Evolutionary conservation across 1,140 invertebrate genomes (phyloP).

Genomic region (Micrasema minimum): DNA sequence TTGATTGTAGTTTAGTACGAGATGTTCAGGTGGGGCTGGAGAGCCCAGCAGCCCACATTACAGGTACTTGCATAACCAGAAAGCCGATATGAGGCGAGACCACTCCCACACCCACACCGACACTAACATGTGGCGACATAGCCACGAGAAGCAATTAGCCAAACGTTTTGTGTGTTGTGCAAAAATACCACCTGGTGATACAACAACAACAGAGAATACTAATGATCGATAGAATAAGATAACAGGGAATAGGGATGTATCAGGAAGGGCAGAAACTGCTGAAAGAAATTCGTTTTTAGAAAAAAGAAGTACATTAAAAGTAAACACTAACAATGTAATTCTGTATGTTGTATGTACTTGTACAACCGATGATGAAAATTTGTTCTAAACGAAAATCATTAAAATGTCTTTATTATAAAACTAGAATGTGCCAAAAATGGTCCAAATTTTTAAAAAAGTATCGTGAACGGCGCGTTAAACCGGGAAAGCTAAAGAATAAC

Average conservation of each 20-base stretch:
- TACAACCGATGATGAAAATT: too few species aligned
- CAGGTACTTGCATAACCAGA: constrained; percentile 37
- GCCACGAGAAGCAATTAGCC: constrained; percentile 31
- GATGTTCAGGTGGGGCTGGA: constrained; percentile 11
- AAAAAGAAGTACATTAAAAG: too few species aligned
- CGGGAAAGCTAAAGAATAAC: too few species aligned
- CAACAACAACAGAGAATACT: background rate
- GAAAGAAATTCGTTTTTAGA: too few species aligned
- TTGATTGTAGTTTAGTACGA: background rate
- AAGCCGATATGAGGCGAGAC: constrained; percentile 36
- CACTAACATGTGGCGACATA: constrained; percentile 28
- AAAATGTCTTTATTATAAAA: too few species aligned
- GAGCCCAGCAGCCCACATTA: constrained; percentile 29
- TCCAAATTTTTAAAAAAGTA: too few species aligned
- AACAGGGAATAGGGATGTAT: constrained; percentile 4
- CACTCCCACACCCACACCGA: constrained; percentile 26
- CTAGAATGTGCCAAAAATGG: too few species aligned
- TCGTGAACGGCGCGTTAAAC: too few species aligned
- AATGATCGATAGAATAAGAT: background rate
- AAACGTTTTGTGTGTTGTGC: constrained; percentile 27
- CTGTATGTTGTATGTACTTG: too few species aligned
- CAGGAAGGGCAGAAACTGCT: background rate
- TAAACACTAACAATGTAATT: too few species aligned
- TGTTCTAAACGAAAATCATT: too few species aligned
- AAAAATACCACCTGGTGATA: constrained; percentile 31